Conservation (phyloP, 2,797 vertebrate species). For the Darevskia mixta region DNA sequence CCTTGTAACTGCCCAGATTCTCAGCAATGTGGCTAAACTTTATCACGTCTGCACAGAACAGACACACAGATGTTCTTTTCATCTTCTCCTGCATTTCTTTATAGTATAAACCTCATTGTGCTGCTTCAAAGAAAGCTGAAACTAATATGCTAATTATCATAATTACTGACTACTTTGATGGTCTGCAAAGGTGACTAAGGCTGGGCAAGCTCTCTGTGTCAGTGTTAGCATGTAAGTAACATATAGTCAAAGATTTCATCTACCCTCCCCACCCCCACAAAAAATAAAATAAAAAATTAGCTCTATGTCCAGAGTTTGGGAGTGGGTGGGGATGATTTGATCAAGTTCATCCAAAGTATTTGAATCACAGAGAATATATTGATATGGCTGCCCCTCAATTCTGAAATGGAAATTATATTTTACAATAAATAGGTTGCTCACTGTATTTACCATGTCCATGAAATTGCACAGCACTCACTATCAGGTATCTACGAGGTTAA, state of each 20-base stretch:
- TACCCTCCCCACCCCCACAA: background rate
- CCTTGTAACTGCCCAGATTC: background rate
- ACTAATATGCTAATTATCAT: slow-evolving; percentile 63
- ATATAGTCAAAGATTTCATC: slow-evolving; percentile 21
- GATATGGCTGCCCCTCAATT: slow-evolving; percentile 52
- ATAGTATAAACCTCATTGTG: background rate
- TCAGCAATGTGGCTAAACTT: slow-evolving; percentile 14
- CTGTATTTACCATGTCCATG: slow-evolving; percentile 56
- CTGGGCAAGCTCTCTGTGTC: slow-evolving; percentile 5
- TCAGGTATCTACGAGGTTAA: slow-evolving; percentile 58
- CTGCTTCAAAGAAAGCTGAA: slow-evolving; percentile 66
- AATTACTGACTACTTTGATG: background rate
- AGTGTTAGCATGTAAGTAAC: background rate
- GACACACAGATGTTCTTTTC: slow-evolving; percentile 22
- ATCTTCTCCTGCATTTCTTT: slow-evolving; percentile 32
- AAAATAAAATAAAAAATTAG: background rate
- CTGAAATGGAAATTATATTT: slow-evolving; percentile 63
- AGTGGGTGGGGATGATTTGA: slow-evolving; percentile 16
- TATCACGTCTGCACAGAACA: slow-evolving; percentile 7
- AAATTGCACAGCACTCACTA: slow-evolving; percentile 51
- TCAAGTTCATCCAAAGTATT: slow-evolving; percentile 39
- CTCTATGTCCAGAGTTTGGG: slow-evolving; percentile 8
- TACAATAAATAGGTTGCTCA: slow-evolving; percentile 42
- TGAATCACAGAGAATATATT: slow-evolving; percentile 58
- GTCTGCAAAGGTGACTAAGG: slow-evolving; percentile 45